Percentiles rank a stretch among this genome's conserved stretches.
These are phyloP conservation scores for Phyllotreta striolata DNA, from an alignment of 2,888 invertebrate species.

Conservation along the genomic window DNA sequence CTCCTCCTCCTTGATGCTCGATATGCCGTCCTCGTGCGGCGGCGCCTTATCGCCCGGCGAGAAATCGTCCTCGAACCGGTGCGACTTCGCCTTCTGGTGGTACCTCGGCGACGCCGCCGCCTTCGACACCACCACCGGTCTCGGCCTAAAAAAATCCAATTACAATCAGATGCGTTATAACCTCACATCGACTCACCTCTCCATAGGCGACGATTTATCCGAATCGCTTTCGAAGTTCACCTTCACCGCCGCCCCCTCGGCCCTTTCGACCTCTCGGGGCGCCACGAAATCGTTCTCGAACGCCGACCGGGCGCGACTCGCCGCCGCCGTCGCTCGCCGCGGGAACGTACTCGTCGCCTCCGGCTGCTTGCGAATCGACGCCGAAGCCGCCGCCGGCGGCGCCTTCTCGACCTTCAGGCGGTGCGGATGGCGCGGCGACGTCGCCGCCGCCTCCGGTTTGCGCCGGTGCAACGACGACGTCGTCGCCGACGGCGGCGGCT, in stretches of 20 bases:
- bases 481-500: slow-evolving; percentile 41
- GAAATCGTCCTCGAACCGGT: slow-evolving; percentile 68
- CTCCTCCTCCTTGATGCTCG: slow-evolving; percentile 59
- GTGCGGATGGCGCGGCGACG: slow-evolving; percentile 47
- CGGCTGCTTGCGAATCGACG: too few species aligned
- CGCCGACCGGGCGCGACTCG: slow-evolving; percentile 34
- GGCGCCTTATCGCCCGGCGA: slow-evolving; percentile 59
- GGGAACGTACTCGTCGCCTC: slow-evolving; percentile 51
- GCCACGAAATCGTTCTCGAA: slow-evolving; percentile 78
- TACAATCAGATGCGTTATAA: slow-evolving; percentile 21
- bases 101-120: slow-evolving; percentile 42
- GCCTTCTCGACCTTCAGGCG: slow-evolving; percentile 43
- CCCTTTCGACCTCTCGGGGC: slow-evolving; percentile 44
- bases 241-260: slow-evolving; percentile 43
- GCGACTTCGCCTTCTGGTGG: slow-evolving; percentile 52
- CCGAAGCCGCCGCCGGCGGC: too few species aligned
- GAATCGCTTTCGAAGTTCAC: slow-evolving; percentile 57
- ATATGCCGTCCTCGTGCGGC: slow-evolving; percentile 48
- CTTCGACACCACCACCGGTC: slow-evolving; percentile 40
- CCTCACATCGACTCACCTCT: slow-evolving; percentile 7
- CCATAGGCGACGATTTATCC: slow-evolving; percentile 48
- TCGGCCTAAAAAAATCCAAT: slow-evolving; percentile 12
- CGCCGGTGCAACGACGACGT: slow-evolving; percentile 47
- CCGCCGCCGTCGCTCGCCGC: slow-evolving; percentile 60
- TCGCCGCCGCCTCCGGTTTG: slow-evolving; percentile 53